These are phyloP conservation scores for Anarrhichthys ocellatus DNA, from an alignment of 2,113 vertebrate species.

Conservation along the genomic window DNA sequence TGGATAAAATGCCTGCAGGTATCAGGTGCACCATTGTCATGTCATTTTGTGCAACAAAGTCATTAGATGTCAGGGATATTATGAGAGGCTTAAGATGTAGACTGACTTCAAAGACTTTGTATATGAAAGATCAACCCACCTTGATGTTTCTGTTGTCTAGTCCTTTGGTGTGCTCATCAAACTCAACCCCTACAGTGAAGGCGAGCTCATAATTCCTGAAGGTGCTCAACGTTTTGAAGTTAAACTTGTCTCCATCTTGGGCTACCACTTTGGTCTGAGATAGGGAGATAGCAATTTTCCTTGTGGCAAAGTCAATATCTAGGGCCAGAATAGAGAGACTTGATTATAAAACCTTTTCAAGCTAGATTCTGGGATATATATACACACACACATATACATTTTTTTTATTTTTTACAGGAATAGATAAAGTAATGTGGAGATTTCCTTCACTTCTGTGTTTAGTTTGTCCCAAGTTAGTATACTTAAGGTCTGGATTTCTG, in stretches of 20 bases:
- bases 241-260: constrained; percentile 89
- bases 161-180: constrained; percentile 91
- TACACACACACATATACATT: not conserved
- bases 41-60: constrained; percentile 5
- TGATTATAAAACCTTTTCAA: constrained; percentile 2
- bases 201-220: constrained; percentile 90
- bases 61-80: not conserved
- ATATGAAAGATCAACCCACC: constrained; percentile 77
- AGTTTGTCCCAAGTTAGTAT: not conserved
- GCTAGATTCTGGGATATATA: not conserved
- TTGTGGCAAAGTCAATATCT: constrained; percentile 94
- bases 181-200: constrained; percentile 90
- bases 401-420: not conserved
- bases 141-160: constrained; percentile 89
- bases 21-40: not conserved
- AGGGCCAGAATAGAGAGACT: constrained; percentile 21
- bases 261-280: constrained; percentile 90
- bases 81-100: not conserved
- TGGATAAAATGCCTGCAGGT: not conserved
- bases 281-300: constrained; percentile 90
- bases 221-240: constrained; percentile 91
- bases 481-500: not conserved
- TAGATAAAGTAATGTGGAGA: not conserved
- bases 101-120: not conserved
- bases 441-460: not conserved